Evolutionary conservation across 2,113 vertebrate genomes (phyloP).

Genomic region (Crypturellus undulatus): DNA sequence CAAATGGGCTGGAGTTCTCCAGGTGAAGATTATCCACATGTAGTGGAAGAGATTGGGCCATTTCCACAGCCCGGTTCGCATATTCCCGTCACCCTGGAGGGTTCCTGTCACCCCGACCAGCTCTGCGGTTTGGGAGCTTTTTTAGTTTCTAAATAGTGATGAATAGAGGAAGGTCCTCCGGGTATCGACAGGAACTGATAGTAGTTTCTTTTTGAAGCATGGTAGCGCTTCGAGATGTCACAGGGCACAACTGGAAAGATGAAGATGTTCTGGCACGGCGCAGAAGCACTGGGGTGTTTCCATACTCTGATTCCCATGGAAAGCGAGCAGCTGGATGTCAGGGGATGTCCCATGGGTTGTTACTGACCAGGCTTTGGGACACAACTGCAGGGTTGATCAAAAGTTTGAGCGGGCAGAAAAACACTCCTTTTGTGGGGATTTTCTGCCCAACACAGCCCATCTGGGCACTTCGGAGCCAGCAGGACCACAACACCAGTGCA

Average conservation of each 20-base stretch:
- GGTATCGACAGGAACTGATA: background rate
- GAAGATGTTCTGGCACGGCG: background rate
- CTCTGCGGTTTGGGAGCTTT: background rate
- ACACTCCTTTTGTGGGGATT: background rate
- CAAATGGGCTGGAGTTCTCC: slow-evolving; percentile 65
- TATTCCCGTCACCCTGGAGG: background rate
- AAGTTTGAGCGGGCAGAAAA: background rate
- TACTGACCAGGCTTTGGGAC: background rate
- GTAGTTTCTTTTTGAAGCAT: background rate
- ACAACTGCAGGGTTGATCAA: background rate
- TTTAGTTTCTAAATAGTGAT: background rate
- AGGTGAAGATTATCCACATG: slow-evolving; percentile 63
- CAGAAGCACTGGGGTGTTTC: background rate
- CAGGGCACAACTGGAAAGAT: background rate
- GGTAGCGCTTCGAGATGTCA: background rate
- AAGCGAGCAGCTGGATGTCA: background rate
- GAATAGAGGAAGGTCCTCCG: background rate
- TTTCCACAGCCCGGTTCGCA: background rate
- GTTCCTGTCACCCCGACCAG: background rate
- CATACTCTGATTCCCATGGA: background rate
- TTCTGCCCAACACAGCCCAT: background rate
- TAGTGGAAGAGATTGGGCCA: slow-evolving; percentile 13
- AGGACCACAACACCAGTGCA: background rate
- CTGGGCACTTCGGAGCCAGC: rapidly evolving
- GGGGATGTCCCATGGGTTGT: background rate